Conservation (phyloP, 2,888 invertebrate species). For the Agrotis puta region DNA sequence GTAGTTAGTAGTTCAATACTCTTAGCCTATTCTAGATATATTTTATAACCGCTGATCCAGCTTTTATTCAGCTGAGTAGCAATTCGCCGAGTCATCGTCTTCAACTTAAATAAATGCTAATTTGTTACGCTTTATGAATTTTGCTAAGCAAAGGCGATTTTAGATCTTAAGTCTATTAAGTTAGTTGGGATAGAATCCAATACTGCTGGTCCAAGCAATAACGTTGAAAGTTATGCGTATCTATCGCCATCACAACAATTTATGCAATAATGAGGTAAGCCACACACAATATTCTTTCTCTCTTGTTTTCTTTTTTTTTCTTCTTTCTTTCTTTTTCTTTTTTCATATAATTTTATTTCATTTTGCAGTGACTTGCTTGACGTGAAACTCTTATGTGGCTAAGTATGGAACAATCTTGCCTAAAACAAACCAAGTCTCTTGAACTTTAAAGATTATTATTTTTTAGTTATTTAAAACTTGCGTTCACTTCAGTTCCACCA, state of each 20-base stretch:
- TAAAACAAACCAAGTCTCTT: no score
- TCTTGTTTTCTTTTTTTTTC: no score
- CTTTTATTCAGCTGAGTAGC: neutral
- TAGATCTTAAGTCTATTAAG: neutral
- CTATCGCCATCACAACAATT: neutral
- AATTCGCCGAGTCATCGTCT: slow-evolving; percentile 6
- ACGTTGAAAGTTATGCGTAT: neutral
- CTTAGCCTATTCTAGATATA: neutral
- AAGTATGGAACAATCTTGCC: no score
- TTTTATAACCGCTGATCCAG: neutral
- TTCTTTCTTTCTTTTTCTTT: no score
- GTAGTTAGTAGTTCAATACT: neutral
- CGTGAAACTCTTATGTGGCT: no score
- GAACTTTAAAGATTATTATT: no score
- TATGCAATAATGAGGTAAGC: neutral
- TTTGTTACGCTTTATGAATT: slow-evolving; percentile 10
- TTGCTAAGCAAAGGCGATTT: neutral
- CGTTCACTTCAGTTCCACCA: no score
- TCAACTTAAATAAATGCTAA: slow-evolving; percentile 13
- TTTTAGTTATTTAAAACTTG: no score
- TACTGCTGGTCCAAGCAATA: neutral
- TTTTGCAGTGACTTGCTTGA: no score
- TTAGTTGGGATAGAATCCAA: neutral
- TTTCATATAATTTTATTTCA: no score
- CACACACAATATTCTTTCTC: no score